Percentiles rank a stretch among this genome's conserved stretches.
Evolutionary conservation across 2,888 invertebrate species (phyloP).

Genomic region (Meloe dianella): DNA sequence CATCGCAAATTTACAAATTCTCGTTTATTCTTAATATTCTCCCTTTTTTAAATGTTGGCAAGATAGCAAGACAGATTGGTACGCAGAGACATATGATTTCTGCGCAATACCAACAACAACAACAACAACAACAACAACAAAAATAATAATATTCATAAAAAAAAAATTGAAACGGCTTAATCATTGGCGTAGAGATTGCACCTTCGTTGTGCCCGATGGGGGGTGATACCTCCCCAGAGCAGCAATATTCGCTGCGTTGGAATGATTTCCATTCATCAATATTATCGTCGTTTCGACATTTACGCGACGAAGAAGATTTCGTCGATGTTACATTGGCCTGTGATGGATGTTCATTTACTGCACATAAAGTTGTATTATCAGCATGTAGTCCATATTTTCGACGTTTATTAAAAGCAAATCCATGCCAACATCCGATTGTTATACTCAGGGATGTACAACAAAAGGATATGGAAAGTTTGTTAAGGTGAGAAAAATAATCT

Average conservation of each 20-base stretch:
- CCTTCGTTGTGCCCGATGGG: conserved; percentile 64
- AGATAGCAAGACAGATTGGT: conserved; percentile 40
- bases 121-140: neutral
- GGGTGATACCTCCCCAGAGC: conserved; percentile 69
- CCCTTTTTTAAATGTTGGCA: conserved; percentile 21
- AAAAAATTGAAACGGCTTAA: conserved; percentile 50
- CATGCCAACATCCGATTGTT: conserved; percentile 89
- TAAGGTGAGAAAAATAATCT: conserved; percentile 64
- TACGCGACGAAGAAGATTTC: conserved; percentile 90
- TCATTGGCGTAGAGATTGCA: conserved; percentile 60
- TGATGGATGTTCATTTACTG: conserved; percentile 86
- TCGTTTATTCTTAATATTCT: neutral
- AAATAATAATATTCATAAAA: neutral
- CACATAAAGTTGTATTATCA: conserved; percentile 88
- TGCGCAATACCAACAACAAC: conserved; percentile 17
- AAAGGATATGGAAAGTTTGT: conserved; percentile 84
- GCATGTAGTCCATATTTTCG: conserved; percentile 94
- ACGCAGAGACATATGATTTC: conserved; percentile 29
- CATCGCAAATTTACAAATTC: neutral
- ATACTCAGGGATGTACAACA: conserved; percentile 85
- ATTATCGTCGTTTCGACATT: conserved; percentile 85
- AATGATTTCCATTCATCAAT: conserved; percentile 94
- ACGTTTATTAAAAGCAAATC: conserved; percentile 85
- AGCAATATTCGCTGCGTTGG: conserved; percentile 93
- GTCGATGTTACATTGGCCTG: conserved; percentile 93